Evolutionary conservation across 1,140 invertebrate species (phyloP), one percentile per base, ranked within the genome.

Genomic region (Rhagoletis zephyria): DNA sequence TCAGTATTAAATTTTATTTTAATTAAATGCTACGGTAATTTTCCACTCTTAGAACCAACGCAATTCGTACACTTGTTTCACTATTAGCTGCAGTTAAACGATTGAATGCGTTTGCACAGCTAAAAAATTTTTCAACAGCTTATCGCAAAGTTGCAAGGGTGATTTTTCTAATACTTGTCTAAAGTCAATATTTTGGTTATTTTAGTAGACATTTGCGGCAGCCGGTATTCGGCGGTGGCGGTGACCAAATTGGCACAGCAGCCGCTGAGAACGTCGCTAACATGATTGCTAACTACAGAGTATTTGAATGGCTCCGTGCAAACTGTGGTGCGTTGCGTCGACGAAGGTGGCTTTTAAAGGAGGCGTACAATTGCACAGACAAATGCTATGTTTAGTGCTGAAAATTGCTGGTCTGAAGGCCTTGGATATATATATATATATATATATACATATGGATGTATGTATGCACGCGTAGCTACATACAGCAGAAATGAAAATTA

Each of bases 331-430:
- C n/a, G n/a, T 56, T 9, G 16, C n/a, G 45, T 7, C 30, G 51
- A 19, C 9, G 74, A 56, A 81, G 74, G 48, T 56, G 48, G 74
- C n/a, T 81, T 81, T 81, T 81, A 81, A 81, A 81, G 67, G 10
- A 74, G 67, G 42, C 42, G 67, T 74, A 45, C 19, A 30, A 4
- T 65, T 65, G 12, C 4, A 6, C 6, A 65, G 30, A 30, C 30
- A 30, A 30, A 30, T 30, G 30, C 30, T 30, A 30, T 30, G 30
- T 30, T 30, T 30, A 30, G 30, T 30, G 30, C 30, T 30, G 30
- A 30, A 30, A 30, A 30, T 30, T 30, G 30, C 30, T 30, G 1
- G 5, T 14, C 45, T 40, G 2, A 48, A 48, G 12, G 40, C 42
- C 16, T 16, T 63, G 61, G 16, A 14, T 63, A 14, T 14, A n/a